Evolutionary conservation across 2,797 vertebrate species (phyloP).

Genomic region (Lithobates sylvaticus): DNA sequence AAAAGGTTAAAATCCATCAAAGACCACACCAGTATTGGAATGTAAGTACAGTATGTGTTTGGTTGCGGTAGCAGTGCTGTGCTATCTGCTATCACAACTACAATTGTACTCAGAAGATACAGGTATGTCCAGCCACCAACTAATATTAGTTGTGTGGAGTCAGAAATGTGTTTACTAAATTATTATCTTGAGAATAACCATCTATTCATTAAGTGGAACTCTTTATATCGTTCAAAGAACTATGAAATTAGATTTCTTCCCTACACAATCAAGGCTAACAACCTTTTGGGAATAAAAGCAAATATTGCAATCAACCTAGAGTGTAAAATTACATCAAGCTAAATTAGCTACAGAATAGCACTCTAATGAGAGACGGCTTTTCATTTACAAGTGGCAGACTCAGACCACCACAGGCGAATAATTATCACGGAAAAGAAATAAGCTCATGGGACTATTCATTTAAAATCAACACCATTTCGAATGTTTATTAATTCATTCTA

Average conservation of each 20-base stretch:
- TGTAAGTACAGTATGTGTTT: too few species aligned
- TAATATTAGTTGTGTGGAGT: too few species aligned
- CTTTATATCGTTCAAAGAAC: constrained; percentile 10
- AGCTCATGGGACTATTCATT: background rate
- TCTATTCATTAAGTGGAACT: background rate
- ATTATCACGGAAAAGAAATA: background rate
- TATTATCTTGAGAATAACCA: background rate
- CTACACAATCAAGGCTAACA: background rate
- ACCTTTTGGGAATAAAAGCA: constrained; percentile 3
- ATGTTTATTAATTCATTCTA: background rate
- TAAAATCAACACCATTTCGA: background rate
- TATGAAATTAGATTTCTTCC: constrained; percentile 4
- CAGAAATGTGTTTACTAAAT: too few species aligned
- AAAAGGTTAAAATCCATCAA: too few species aligned
- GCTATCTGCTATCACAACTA: too few species aligned
- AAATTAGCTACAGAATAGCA: background rate
- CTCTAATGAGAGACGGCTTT: background rate
- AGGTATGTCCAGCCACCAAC: too few species aligned
- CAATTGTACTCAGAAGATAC: too few species aligned
- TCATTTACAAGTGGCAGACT: background rate
- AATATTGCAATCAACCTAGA: background rate
- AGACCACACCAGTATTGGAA: too few species aligned
- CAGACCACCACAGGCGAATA: background rate
- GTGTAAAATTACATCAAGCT: background rate
- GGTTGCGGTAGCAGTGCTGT: too few species aligned